These are phyloP conservation scores for Cathartes aura DNA, from an alignment of 2,113 vertebrate species.

Conservation along the genomic window DNA sequence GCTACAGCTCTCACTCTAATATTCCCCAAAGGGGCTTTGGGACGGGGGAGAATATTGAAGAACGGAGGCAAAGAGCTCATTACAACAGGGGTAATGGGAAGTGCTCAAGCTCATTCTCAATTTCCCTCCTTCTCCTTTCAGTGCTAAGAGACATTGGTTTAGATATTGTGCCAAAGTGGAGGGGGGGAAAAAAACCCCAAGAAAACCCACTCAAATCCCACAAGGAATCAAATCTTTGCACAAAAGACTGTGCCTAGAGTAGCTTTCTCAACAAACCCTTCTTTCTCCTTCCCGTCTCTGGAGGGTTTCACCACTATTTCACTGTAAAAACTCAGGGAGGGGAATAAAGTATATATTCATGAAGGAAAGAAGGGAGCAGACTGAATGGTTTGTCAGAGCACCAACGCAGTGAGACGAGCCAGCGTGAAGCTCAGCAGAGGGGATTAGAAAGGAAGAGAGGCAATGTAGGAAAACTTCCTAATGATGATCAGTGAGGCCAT, in stretches of 20 bases:
- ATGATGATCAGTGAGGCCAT: background rate
- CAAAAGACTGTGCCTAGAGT: background rate
- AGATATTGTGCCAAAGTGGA: background rate
- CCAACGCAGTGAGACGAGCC: background rate
- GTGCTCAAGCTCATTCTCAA: background rate
- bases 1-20: background rate
- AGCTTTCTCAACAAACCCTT: background rate
- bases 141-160: background rate
- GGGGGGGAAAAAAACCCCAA: background rate
- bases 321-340: background rate
- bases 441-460: background rate
- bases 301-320: background rate
- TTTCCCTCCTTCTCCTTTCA: background rate
- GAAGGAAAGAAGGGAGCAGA: background rate
- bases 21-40: background rate
- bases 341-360: background rate
- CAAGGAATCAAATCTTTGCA: background rate
- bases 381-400: background rate
- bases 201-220: background rate
- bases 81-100: background rate
- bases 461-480: background rate
- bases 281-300: background rate
- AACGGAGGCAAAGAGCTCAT: background rate
- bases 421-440: accelerated
- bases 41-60: background rate